Evolutionary conservation across 2,797 vertebrate species (phyloP).

Genomic region (Buphagus erythrorhynchus): DNA sequence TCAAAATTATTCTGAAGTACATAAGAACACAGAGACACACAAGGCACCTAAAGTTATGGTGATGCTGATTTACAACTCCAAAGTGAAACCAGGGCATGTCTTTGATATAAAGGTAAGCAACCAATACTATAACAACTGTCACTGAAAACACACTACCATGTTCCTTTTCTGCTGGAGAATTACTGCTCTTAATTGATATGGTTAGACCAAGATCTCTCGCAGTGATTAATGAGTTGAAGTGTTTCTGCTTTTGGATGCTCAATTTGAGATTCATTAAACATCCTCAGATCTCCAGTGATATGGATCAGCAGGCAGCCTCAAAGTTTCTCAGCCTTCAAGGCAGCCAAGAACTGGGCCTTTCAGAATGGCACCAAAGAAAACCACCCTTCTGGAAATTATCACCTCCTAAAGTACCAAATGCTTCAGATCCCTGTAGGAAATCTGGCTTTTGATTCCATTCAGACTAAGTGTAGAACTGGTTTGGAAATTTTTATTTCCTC

Average conservation of each 20-base stretch:
- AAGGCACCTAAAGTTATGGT: not conserved
- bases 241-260: constrained; percentile 27
- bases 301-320: constrained; percentile 2
- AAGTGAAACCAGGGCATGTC: not conserved
- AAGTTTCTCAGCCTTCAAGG: not conserved
- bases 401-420: not conserved
- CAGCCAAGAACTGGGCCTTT: not conserved
- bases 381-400: not conserved
- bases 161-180: not conserved
- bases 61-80: not conserved
- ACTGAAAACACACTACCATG: not conserved
- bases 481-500: not conserved
- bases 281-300: not conserved
- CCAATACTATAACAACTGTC: not conserved
- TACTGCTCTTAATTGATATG: not conserved
- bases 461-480: not conserved
- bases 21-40: not conserved
- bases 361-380: not conserved
- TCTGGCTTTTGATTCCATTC: not conserved
- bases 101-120: not conserved
- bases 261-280: not conserved
- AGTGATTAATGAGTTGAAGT: not conserved
- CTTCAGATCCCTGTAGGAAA: not conserved
- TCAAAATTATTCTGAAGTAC: not conserved
- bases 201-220: not conserved